phyloP scores from a whole-genome alignment of 1,140 invertebrate species.

The Ectropis grisescens region DNA sequence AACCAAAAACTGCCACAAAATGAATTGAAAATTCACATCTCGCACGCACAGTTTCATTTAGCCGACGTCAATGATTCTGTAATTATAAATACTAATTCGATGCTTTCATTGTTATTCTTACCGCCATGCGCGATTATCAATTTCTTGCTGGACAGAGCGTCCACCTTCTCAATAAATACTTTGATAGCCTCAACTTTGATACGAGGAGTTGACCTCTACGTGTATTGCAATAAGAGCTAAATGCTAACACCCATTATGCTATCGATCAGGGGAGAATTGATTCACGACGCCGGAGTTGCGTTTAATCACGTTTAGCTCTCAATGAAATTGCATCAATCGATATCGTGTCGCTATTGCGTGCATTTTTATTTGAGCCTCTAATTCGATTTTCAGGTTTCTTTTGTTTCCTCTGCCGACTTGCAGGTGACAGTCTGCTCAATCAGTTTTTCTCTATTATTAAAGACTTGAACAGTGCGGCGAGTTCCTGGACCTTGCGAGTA shows the following conservation, averaged over 20 bases:
- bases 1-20: too few species aligned
- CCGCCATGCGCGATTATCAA: slow-evolving; percentile 46
- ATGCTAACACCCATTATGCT: too few species aligned
- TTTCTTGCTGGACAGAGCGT: slow-evolving; percentile 39
- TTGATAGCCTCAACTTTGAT: too few species aligned
- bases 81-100: slow-evolving; percentile 61
- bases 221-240: slow-evolving; percentile 21
- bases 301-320: slow-evolving; percentile 61
- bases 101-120: slow-evolving; percentile 56
- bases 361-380: slow-evolving; percentile 53
- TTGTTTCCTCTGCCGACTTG: slow-evolving; percentile 19
- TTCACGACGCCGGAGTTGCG: slow-evolving; percentile 36
- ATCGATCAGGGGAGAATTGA: slow-evolving; percentile 28
- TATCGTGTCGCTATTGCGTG: slow-evolving; percentile 51
- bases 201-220: too few species aligned
- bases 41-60: slow-evolving; percentile 38
- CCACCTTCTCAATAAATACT: slow-evolving; percentile 41
- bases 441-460: background rate
- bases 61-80: slow-evolving; percentile 55
- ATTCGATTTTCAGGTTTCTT: slow-evolving; percentile 40
- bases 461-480: too few species aligned
- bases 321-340: slow-evolving; percentile 61
- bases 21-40: slow-evolving; percentile 41
- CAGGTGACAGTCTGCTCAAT: slow-evolving; percentile 30
- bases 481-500: too few species aligned